A percentile compares a stretch with the other conserved stretches of the same genome.
These are phyloP conservation scores for Calyptommatus sinebrachiatus DNA, from an alignment of 2,113 vertebrate species.

Conservation along the genomic window DNA sequence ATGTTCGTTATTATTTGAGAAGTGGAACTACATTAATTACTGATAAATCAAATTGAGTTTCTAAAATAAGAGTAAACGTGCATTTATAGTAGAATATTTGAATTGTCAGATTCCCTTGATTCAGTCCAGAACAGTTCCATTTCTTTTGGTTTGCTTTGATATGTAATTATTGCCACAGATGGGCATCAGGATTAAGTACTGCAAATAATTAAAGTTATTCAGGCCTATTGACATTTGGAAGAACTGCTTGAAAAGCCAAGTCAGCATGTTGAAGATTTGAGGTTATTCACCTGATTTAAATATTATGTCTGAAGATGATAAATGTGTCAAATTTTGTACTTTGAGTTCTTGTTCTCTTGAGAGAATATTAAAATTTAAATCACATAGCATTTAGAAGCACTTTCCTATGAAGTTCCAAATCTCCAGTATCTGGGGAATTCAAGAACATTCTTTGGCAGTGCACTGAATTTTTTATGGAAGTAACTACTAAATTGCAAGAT, in stretches of 20 bases:
- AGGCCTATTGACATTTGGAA: background rate
- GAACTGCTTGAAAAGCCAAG: background rate
- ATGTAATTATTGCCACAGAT: background rate
- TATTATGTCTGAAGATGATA: too few relatives aligned
- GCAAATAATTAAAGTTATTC: slow-evolving; percentile 1
- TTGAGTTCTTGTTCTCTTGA: background rate
- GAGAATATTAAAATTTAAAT: too few relatives aligned
- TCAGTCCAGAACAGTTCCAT: background rate
- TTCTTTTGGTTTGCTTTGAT: background rate
- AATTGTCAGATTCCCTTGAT: too few relatives aligned
- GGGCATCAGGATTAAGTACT: background rate
- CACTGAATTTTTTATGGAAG: too few relatives aligned
- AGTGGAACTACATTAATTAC: too few relatives aligned
- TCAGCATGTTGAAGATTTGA: background rate
- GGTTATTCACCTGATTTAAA: background rate
- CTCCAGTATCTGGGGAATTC: background rate
- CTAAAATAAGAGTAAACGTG: too few relatives aligned
- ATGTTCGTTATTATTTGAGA: too few relatives aligned
- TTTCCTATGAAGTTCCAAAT: background rate
- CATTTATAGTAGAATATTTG: too few relatives aligned
- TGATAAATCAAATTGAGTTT: too few relatives aligned
- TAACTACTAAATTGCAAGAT: too few relatives aligned
- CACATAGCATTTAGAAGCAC: background rate
- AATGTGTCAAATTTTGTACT: background rate
- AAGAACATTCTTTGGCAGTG: too few relatives aligned